These are phyloP conservation scores for Corapipo altera DNA, from an alignment of 2,113 vertebrate genomes.

Conservation along the genomic window DNA sequence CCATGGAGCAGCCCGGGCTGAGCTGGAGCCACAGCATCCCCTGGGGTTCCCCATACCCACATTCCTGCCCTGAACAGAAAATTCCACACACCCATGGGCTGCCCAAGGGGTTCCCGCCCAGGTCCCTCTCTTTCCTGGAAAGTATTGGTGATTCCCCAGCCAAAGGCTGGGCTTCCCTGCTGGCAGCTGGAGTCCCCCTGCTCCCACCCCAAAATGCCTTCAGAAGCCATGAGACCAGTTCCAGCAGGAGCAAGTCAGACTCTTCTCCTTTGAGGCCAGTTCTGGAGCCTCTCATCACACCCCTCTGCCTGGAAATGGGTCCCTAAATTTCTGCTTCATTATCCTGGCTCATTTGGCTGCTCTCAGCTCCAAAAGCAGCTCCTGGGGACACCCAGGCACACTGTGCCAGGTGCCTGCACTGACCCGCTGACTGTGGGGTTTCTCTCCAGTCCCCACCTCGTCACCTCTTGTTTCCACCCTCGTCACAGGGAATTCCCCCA, in stretches of 20 bases:
- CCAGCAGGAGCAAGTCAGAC: not conserved
- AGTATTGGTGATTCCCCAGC: not conserved
- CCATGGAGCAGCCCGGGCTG: not conserved
- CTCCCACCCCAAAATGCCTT: not conserved
- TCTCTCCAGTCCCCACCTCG: not conserved
- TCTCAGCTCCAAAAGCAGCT: not conserved
- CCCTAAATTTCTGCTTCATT: not conserved
- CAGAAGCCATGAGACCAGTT: not conserved
- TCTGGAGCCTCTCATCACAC: not conserved
- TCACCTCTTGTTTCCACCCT: not conserved
- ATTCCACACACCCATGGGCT: accelerated
- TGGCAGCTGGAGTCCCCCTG: not conserved
- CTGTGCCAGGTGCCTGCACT: accelerated
- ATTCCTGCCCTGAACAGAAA: not conserved
- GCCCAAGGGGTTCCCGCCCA: accelerated
- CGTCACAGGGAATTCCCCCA: not conserved
- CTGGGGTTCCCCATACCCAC: not conserved
- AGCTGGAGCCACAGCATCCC: not conserved
- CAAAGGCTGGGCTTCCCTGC: not conserved
- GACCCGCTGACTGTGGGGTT: accelerated
- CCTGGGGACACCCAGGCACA: not conserved
- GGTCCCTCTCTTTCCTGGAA: not conserved
- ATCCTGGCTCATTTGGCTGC: accelerated
- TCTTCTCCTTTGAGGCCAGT: not conserved
- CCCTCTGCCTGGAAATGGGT: not conserved